Evolutionary conservation across 2,797 vertebrate genomes (phyloP), one percentile per base, ranked within the genome.

Genomic region (Okamejei kenojei): DNA sequence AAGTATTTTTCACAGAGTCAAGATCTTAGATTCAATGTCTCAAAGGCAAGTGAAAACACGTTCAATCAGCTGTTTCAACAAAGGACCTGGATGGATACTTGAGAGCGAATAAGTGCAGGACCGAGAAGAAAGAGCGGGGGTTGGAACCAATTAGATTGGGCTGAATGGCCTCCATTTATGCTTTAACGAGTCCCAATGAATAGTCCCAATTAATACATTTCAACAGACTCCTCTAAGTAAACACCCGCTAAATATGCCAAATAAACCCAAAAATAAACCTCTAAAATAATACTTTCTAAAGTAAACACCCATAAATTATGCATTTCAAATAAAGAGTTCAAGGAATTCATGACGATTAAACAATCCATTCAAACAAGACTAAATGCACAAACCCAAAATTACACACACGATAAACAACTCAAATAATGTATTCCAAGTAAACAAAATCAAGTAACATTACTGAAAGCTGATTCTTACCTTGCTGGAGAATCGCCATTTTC

Each of bases 401-500:
- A 29, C 88, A 90, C 32, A 61, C 61, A 29, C 5, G 32, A 74
- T 93, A 78, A 79, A 63, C 38, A 76, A 32, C n/a, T 38, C 71
- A 88, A 32, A 73, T 77, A n/a, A 21, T 93, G 19, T 35, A 76
- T 90, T 61, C 29, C 8, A 90, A 23, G 71, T 65, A 10, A 58
- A 58, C n/a, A 65, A 76, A 11, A 38, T 21, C 58, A 86, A 74
- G n/a, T 76, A 76, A 61, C 45, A 5, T 32, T 17, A 32, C 8
- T 45, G 88, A 77, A 90, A 84, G 6, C n/a, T n/a, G 71, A 0
- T 93, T 17, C 93, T 96, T 97, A 99, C 99, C 99, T 99, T 96
- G 99, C 99, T 45, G 98, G 99, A 7, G 98, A 98, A 95, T 99
- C 99, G 95, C 99, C 99, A 15, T 99, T 99, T 94, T 98, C 96